Base-by-base conservation (phyloP, 2,888 invertebrate species). In the Eristalinus sepulchralis region DNA sequence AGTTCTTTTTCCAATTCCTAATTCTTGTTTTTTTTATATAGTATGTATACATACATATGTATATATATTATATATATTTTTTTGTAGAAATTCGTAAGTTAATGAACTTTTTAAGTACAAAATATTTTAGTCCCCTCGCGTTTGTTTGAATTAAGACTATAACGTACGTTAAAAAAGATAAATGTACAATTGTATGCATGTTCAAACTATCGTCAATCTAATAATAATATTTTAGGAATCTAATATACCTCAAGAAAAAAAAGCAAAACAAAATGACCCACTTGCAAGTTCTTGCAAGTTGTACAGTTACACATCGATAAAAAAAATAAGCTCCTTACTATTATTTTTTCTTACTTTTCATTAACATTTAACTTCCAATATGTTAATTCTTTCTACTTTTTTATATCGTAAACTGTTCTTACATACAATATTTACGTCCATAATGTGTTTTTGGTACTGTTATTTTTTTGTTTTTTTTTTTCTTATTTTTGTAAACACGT, bases 381-480 rank as follows among this genome's bases (percentile, higher is more conserved):
- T 63, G 36, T 82, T 82, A 63, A 76, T 81, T 77, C 34, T 66
- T 68, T 59, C 80, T 73, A 47, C 9, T n/a, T 80, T n/a, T 27
- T 68, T 59, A 75, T 64, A 72, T 53, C 57, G 64, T 77, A 31
- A 55, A 59, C 55, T 71, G 72, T 59, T 76, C 31, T 62, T 70
- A 67, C 20, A 67, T 83, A 66, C 67, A 79, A 64, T 34, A 55
- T 80, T 39, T 70, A 64, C 55, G 66, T 66, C 39, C 20, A 77
- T 55, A 39, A 64, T 83, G 62, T 72, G 22, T 83, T 78, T 86
- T 88, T 83, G 84, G 72, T 72, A 77, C 73, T 73, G 77, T 84
- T 80, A 80, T 70, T 39, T 8, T 53, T 59, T 59, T 81, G 33
- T 76, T 27, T 39, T 27, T 13, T 17, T 55, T 64, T 24, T 64